Conservation (phyloP, 2,797 vertebrate genomes). For the Lutjanus campechanus region DNA sequence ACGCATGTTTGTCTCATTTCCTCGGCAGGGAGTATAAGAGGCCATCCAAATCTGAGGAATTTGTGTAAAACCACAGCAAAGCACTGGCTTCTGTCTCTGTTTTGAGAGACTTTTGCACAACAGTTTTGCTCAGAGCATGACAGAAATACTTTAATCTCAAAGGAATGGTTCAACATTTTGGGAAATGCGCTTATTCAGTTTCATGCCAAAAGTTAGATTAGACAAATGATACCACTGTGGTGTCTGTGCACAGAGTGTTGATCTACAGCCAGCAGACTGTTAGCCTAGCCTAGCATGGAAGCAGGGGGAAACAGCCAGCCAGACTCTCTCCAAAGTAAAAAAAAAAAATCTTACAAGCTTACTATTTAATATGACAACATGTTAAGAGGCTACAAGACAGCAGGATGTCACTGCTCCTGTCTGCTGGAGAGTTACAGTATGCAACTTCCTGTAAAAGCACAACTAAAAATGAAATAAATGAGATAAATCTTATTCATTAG, state of each 20-base stretch:
- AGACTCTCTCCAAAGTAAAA: neutral
- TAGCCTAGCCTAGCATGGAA: neutral
- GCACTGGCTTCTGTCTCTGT: conserved; percentile 18
- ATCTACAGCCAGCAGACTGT: neutral
- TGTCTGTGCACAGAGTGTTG: neutral
- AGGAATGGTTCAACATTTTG: conserved; percentile 4
- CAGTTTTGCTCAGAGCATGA: conserved; percentile 27
- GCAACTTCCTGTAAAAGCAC: neutral
- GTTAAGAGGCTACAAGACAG: neutral
- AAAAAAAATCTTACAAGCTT: neutral
- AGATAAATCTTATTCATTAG: neutral
- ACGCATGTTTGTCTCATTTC: conserved; percentile 40
- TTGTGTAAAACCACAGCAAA: conserved; percentile 40
- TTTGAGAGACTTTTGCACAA: conserved; percentile 21
- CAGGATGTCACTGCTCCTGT: neutral
- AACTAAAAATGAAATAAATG: neutral
- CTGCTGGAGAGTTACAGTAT: neutral
- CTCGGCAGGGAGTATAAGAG: conserved; percentile 14
- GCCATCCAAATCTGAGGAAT: conserved; percentile 45
- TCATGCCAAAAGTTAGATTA: neutral
- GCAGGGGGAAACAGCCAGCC: neutral
- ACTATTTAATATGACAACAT: neutral
- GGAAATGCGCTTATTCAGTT: neutral
- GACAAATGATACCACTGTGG: neutral
- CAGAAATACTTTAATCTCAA: conserved; percentile 25